Evolutionary conservation across 1,140 invertebrate species (phyloP).

Genomic region (Drosophila truncata): DNA sequence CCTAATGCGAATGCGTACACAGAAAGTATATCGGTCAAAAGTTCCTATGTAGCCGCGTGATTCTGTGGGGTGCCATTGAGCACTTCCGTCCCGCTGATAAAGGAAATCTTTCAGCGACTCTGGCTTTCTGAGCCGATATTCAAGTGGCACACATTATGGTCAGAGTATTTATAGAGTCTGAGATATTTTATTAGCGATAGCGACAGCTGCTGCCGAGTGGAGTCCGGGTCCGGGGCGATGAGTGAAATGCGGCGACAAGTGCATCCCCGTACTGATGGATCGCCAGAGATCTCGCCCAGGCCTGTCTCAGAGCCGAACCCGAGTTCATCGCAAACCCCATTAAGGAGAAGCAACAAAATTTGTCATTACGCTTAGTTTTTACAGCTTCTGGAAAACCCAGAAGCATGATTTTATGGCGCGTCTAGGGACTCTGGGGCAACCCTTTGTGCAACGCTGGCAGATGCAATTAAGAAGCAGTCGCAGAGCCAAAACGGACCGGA

Average conservation of each 20-base stretch:
- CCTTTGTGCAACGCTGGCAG: slow-evolving; percentile 35
- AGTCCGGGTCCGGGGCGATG: slow-evolving; percentile 18
- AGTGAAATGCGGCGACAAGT: slow-evolving; percentile 37
- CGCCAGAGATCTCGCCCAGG: slow-evolving; percentile 7
- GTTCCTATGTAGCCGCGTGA: slow-evolving; percentile 25
- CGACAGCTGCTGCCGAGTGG: slow-evolving; percentile 35
- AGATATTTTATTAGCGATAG: slow-evolving; percentile 76
- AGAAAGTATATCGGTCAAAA: slow-evolving; percentile 65
- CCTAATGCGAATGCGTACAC: slow-evolving; percentile 1
- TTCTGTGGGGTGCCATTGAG: slow-evolving; percentile 52
- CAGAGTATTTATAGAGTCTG: slow-evolving; percentile 65
- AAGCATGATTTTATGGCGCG: slow-evolving; percentile 56
- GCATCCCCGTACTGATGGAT: slow-evolving; percentile 17
- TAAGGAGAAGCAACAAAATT: slow-evolving; percentile 50
- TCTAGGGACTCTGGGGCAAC: slow-evolving; percentile 33
- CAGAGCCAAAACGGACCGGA: slow-evolving; percentile 40
- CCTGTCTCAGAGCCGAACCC: slow-evolving; percentile 12
- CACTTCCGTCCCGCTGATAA: slow-evolving; percentile 67
- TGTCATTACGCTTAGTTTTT: slow-evolving; percentile 76
- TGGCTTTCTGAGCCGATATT: slow-evolving; percentile 36
- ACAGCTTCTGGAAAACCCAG: slow-evolving; percentile 67
- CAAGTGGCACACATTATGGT: slow-evolving; percentile 66
- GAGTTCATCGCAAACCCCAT: slow-evolving; percentile 50
- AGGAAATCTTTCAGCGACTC: slow-evolving; percentile 59
- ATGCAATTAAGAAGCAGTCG: slow-evolving; percentile 68